Percentiles rank a stretch among this genome's conserved stretches.
These are phyloP conservation scores for Caenorhabditis macrosperma DNA, from an alignment of 2,888 invertebrate genomes.

Conservation along the genomic window DNA sequence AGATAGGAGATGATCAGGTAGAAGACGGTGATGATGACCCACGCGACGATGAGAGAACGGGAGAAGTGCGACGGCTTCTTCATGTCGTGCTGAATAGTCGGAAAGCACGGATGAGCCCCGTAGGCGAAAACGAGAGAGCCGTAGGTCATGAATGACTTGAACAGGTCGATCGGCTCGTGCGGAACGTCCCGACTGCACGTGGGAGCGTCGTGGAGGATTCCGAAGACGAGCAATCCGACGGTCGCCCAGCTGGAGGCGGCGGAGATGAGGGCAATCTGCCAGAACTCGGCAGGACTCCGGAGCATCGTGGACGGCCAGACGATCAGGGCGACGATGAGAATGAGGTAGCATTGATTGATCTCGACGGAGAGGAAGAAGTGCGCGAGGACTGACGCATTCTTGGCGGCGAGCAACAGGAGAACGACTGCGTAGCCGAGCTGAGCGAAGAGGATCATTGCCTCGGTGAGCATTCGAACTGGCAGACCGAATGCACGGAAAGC, in stretches of 20 bases:
- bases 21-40: conserved; percentile 52
- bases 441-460: conserved; percentile 42
- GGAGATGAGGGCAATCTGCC: conserved; percentile 61
- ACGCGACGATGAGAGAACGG: conserved; percentile 62
- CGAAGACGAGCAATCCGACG: conserved; percentile 48
- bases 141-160: conserved; percentile 58
- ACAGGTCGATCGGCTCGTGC: conserved; percentile 23
- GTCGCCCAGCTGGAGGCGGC: conserved; percentile 59
- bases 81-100: conserved; percentile 75
- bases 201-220: conserved; percentile 52
- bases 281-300: conserved; percentile 63
- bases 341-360: conserved; percentile 59
- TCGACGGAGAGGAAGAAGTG: conserved; percentile 60
- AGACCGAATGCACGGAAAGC: conserved; percentile 54
- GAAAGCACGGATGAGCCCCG: conserved; percentile 62
- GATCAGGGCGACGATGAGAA: conserved; percentile 53
- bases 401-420: conserved; percentile 54
- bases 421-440: conserved; percentile 60
- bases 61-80: conserved; percentile 64
- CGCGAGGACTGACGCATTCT: conserved; percentile 57
- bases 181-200: conserved; percentile 46
- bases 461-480: conserved; percentile 29
- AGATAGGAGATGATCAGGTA: conserved; percentile 49
- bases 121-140: conserved; percentile 60
- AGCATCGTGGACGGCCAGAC: conserved; percentile 64